Evolutionary conservation across 2,113 vertebrate genomes (phyloP).

Genomic region (Cyanistes caeruleus): DNA sequence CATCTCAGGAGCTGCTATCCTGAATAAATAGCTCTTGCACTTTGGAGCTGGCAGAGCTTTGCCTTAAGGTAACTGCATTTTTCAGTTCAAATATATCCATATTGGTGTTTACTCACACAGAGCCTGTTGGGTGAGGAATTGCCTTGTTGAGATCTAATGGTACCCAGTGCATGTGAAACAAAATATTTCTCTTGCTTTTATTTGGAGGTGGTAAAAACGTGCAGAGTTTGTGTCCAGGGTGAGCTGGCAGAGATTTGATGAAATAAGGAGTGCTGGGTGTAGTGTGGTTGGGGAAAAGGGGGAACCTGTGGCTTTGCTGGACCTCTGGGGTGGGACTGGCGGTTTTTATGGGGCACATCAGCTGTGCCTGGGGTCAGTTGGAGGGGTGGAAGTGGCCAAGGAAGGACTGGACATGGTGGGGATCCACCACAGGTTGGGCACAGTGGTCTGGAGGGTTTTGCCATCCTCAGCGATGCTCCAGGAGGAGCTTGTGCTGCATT

Average conservation of each 20-base stretch:
- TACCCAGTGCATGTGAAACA: not conserved
- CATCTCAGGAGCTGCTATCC: conserved; percentile 28
- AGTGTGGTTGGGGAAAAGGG: not conserved
- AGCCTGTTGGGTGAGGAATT: conserved; percentile 40
- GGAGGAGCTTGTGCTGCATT: not conserved
- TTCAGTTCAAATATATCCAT: conserved; percentile 54
- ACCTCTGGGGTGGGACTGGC: not conserved
- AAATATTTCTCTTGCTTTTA: not conserved
- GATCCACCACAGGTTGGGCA: not conserved
- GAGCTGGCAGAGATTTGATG: not conserved
- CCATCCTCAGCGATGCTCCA: not conserved
- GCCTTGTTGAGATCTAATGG: conserved; percentile 25
- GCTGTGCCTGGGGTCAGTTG: not conserved
- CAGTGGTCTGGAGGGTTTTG: not conserved
- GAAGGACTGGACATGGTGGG: not conserved
- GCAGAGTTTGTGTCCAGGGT: not conserved
- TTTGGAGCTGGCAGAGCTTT: conserved; percentile 45
- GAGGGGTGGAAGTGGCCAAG: not conserved
- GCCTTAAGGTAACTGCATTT: conserved; percentile 50
- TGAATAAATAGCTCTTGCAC: conserved; percentile 2
- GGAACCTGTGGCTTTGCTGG: not conserved
- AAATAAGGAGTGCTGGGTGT: fast-evolving
- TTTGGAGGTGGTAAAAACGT: not conserved
- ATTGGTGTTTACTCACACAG: conserved; percentile 55
- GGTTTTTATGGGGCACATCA: not conserved